Evolutionary conservation across 2,113 vertebrate species (phyloP).

Genomic region (Amphiprion percula): DNA sequence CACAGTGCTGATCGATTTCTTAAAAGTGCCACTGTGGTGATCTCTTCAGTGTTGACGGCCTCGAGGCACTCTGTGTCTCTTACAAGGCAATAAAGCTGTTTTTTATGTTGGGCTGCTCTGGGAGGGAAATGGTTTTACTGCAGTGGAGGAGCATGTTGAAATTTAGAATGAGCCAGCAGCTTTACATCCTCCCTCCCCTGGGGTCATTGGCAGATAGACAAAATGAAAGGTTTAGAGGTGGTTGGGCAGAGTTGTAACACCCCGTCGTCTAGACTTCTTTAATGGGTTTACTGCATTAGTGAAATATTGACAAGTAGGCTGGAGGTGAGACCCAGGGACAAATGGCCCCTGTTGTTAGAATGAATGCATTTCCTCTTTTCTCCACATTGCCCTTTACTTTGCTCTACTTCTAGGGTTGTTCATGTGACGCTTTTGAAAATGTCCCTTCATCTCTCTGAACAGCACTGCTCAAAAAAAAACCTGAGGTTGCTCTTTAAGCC

Average conservation of each 20-base stretch:
- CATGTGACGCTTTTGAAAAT: conserved; percentile 50
- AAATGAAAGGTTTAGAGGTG: conserved; percentile 78
- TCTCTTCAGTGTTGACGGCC: conserved; percentile 25
- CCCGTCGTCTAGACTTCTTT: conserved; percentile 84
- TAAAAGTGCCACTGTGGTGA: conserved; percentile 40
- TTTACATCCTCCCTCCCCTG: conserved; percentile 71
- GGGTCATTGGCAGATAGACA: conserved; percentile 75
- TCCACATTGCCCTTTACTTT: conserved; percentile 31
- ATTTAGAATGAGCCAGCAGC: conserved; percentile 56
- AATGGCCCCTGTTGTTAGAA: conserved; percentile 56
- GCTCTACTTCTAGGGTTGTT: conserved; percentile 42
- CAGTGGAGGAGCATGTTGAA: conserved; percentile 37
- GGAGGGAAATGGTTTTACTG: conserved; percentile 47
- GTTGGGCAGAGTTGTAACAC: conserved; percentile 71
- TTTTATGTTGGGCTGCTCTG: conserved; percentile 21
- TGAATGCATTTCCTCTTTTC: conserved; percentile 62
- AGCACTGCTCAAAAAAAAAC: conserved; percentile 48
- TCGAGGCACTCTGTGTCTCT: background rate
- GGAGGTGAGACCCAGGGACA: conserved; percentile 71
- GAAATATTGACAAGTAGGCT: conserved; percentile 80
- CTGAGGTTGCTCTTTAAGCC: conserved; percentile 55
- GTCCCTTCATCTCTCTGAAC: conserved; percentile 26
- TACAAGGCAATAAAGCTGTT: conserved; percentile 38
- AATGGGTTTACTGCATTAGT: conserved; percentile 81
- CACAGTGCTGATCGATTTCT: conserved; percentile 38